A percentile compares a stretch with the other conserved stretches of the same genome.
phyloP scores from a whole-genome alignment of 2,113 vertebrate genomes.

The Pan paniscus region DNA sequence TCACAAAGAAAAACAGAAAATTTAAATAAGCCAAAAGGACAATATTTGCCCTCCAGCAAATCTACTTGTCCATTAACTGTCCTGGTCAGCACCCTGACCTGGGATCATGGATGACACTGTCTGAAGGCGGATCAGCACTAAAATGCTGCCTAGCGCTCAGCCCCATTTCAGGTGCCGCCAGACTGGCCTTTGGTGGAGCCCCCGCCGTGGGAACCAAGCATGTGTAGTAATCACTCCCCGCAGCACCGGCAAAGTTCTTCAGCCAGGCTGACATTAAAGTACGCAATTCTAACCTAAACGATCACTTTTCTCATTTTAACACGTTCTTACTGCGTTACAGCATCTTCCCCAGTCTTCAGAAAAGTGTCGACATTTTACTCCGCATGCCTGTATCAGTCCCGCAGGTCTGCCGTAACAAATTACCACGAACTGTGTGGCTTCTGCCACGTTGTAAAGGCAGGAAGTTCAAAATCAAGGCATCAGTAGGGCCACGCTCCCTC shows the following conservation, averaged over 20 bases:
- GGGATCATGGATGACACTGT: background rate
- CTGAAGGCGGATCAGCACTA: background rate
- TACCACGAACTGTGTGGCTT: background rate
- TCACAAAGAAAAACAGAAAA: background rate
- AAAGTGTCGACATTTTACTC: background rate
- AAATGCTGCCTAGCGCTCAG: background rate
- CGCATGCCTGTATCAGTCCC: background rate
- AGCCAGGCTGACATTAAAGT: fast-evolving
- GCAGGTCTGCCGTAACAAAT: fast-evolving
- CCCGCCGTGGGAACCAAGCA: fast-evolving
- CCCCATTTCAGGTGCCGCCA: background rate
- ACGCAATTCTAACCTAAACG: background rate
- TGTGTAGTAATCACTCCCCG: background rate
- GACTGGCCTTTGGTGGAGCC: background rate
- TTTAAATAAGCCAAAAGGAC: background rate
- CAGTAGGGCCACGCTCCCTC: fast-evolving
- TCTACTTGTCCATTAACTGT: background rate
- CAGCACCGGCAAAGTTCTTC: no score
- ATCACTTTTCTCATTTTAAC: background rate
- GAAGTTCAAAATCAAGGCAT: background rate
- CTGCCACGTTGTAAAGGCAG: no score
- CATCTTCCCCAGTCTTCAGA: background rate
- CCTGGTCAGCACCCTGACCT: background rate
- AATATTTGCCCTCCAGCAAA: fast-evolving
- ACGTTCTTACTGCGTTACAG: background rate